Conservation (phyloP, 2,797 vertebrate genomes). For the Gymnocypris eckloni region DNA sequence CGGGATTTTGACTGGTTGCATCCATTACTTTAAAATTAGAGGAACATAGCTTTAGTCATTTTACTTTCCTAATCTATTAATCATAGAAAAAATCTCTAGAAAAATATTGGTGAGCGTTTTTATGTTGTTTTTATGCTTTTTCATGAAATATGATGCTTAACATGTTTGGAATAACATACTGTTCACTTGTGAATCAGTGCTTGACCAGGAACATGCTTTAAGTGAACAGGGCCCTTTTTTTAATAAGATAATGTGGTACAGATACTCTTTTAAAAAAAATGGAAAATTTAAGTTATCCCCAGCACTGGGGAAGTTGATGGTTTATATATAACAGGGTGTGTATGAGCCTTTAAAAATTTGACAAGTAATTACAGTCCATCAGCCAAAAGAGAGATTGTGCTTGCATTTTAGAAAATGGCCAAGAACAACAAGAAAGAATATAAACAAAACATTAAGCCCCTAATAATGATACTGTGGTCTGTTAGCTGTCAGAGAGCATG, state of each 20-base stretch:
- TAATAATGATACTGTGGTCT: conserved; percentile 60
- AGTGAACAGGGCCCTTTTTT: not conserved
- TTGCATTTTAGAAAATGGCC: conserved; percentile 53
- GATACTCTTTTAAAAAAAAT: not conserved
- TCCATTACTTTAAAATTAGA: not conserved
- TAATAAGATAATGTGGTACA: not conserved
- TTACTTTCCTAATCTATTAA: not conserved
- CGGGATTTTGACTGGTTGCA: not conserved
- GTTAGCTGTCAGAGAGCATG: conserved; percentile 54
- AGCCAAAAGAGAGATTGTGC: conserved; percentile 46
- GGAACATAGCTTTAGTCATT: not conserved
- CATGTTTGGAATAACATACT: not conserved
- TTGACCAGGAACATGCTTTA: not conserved
- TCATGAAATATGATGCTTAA: not conserved
- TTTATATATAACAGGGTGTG: conserved; percentile 44
- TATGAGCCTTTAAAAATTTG: conserved; percentile 52
- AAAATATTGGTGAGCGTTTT: too few relatives aligned
- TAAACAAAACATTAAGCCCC: conserved; percentile 56
- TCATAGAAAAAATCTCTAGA: not conserved
- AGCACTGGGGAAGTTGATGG: conserved; percentile 32
- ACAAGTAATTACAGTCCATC: conserved; percentile 61
- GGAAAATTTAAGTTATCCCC: too few relatives aligned
- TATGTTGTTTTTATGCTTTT: not conserved
- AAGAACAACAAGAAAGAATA: conserved; percentile 54
- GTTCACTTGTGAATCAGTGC: not conserved